These are phyloP conservation scores for Fringilla coelebs DNA, from an alignment of 2,797 vertebrate species.

Conservation along the genomic window DNA sequence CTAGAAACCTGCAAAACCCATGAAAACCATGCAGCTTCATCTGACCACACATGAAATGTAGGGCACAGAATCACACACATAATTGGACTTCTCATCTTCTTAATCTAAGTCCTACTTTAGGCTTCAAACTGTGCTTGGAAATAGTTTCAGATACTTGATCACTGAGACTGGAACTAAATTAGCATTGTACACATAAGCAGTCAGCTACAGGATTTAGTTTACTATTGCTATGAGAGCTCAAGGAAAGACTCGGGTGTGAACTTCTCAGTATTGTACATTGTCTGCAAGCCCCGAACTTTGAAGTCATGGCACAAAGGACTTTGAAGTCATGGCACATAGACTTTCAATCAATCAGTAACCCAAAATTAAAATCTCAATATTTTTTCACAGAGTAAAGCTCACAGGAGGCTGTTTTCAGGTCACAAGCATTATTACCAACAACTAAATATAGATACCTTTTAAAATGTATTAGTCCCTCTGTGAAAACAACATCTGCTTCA, in stretches of 20 bases:
- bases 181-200: not conserved
- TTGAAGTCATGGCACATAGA: not conserved
- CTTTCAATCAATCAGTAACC: not conserved
- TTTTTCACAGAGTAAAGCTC: not conserved
- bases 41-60: accelerated
- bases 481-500: not conserved
- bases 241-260: not conserved
- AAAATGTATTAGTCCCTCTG: not conserved
- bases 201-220: not conserved
- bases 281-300: accelerated
- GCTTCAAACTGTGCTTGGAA: not conserved
- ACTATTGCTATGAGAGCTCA: not conserved
- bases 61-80: not conserved
- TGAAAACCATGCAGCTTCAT: not conserved
- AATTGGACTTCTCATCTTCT: not conserved
- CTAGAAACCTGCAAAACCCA: not conserved
- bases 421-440: not conserved
- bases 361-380: not conserved
- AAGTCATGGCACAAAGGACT: not conserved
- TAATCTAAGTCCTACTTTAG: not conserved
- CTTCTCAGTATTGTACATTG: not conserved
- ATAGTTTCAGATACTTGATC: not conserved
- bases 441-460: not conserved
- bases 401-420: not conserved
- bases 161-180: not conserved